Base-by-base conservation (phyloP, 2,113 vertebrate species). In the Datnioides undecimradiatus region DNA sequence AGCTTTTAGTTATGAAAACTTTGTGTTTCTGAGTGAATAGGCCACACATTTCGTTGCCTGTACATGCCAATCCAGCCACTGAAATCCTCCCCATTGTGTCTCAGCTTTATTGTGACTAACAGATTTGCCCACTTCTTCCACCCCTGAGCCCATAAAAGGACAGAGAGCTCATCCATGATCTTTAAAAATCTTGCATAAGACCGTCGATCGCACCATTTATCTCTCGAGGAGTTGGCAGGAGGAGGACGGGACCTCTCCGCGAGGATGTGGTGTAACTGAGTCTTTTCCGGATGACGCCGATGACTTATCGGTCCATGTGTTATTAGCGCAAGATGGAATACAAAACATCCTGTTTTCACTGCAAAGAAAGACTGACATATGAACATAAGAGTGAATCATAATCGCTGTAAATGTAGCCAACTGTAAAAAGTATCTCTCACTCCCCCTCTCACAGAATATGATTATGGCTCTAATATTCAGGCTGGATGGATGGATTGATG, bases 321-420 rank as follows among this genome's bases (percentile, higher is more conserved):
- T 79, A 38, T 76, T 72, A 76, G 64, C 25, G 40, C 59, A 73
- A 70, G 59, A 65, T n/a, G 38, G 75, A 82, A 80, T 23, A 80
- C 69, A 82, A 83, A 86, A 68, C 85, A 83, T 84, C 71, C 59
- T 80, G 76, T 73, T 89, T 88, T 49, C 81, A 59, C 78, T 73
- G 87, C 83, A 82, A 79, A 80, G 79, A 77, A 67, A 83, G 74
- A 67, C 68, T 80, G 85, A 80, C 86, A 88, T 85, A 83, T 79
- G 81, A 88, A 79, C 80, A 82, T 31, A 31, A 38, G 48, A 41
- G 52, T 89, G 85, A 91, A 69, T 91, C 88, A 88, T 67, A 63
- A 82, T 77, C 82, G 46, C 58, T 59, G 73, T 73, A 70, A 85
- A 86, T 74, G 78, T 51, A 73, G 73, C 81, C 80, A 87, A 82